phyloP scores from a whole-genome alignment of 2,888 invertebrate genomes.

The Aphodius granarius region DNA sequence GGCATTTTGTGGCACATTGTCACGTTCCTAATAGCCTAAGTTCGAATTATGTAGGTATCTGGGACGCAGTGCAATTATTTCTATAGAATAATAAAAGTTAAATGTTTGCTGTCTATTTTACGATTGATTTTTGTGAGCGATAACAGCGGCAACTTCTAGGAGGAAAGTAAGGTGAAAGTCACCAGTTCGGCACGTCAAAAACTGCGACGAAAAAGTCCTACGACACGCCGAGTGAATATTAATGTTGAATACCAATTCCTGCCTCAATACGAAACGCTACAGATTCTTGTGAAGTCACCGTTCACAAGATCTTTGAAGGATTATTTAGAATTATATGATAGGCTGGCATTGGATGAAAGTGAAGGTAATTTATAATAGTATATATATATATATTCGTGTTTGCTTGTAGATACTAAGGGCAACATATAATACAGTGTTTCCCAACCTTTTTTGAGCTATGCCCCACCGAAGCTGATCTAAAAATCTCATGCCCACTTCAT shows the following conservation, averaged over 20 bases:
- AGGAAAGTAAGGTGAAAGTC: slow-evolving; percentile 16
- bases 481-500: no score
- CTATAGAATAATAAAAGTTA: background rate
- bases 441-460: no score
- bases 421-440: background rate
- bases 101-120: slow-evolving; percentile 9
- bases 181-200: background rate
- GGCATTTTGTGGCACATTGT: background rate
- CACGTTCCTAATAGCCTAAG: background rate
- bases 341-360: slow-evolving; percentile 48
- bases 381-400: background rate
- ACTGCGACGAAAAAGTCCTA: background rate
- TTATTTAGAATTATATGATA: slow-evolving; percentile 49
- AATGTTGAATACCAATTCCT: slow-evolving; percentile 49
- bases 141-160: background rate
- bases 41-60: background rate
- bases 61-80: background rate
- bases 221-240: slow-evolving; percentile 3
- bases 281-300: slow-evolving; percentile 54
- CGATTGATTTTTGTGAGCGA: background rate
- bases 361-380: slow-evolving; percentile 25
- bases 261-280: slow-evolving; percentile 56
- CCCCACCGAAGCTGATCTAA: no score
- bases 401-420: background rate
- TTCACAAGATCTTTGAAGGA: slow-evolving; percentile 52